Conservation (phyloP, 2,888 invertebrate species). For the Epinotia ramella region DNA sequence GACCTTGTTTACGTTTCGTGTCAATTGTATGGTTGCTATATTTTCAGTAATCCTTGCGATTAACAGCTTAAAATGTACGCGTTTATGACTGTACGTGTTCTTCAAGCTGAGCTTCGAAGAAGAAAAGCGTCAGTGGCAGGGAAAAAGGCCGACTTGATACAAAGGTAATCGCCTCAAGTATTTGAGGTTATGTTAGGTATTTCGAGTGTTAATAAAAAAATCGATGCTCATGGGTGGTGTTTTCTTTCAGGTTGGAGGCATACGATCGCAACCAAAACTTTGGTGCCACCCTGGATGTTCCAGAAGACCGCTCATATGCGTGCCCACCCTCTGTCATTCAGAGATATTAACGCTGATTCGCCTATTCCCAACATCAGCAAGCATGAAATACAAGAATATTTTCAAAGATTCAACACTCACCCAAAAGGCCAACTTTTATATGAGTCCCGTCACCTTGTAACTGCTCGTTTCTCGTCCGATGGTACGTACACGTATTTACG, state of each 20-base stretch:
- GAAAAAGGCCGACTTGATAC: too few species aligned
- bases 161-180: too few species aligned
- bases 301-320: neutral
- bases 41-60: neutral
- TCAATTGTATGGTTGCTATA: constrained; percentile 12
- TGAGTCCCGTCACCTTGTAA: too few species aligned
- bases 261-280: constrained; percentile 12
- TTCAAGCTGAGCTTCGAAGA: too few species aligned
- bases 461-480: too few species aligned
- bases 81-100: too few species aligned
- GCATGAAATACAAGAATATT: constrained; percentile 24
- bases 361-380: constrained; percentile 21
- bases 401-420: neutral
- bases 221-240: neutral
- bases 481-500: too few species aligned
- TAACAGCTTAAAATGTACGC: constrained; percentile 11
- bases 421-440: constrained; percentile 3
- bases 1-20: constrained; percentile 19
- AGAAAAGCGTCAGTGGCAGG: too few species aligned
- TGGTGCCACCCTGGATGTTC: neutral
- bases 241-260: neutral
- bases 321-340: constrained; percentile 6
- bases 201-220: neutral
- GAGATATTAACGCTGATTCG: constrained; percentile 19
- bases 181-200: too few species aligned